phyloP scores from a whole-genome alignment of 2,888 invertebrate species.

The Pinctada fucata region DNA sequence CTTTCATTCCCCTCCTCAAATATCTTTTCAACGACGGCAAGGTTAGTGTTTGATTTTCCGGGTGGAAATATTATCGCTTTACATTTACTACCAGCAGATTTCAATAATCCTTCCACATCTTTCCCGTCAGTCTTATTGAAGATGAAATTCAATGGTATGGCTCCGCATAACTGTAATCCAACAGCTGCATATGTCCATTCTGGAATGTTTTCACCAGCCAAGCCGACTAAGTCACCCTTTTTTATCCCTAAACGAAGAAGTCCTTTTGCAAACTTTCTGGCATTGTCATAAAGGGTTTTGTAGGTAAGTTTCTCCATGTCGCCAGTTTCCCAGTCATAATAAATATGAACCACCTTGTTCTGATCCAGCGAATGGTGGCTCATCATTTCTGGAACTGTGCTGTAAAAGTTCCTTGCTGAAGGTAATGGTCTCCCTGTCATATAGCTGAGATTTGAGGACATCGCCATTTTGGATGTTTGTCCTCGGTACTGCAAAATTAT shows the following conservation, averaged over 20 bases:
- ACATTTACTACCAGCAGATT: not conserved
- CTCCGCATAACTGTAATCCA: slow-evolving; percentile 6
- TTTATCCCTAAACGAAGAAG: not conserved
- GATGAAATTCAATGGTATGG: not conserved
- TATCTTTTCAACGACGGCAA: not conserved
- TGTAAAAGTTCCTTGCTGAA: too few relatives aligned
- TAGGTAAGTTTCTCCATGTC: not conserved
- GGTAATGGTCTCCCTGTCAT: too few relatives aligned
- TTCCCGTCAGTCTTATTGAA: not conserved
- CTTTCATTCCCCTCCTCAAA: not conserved
- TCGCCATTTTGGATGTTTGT: too few relatives aligned
- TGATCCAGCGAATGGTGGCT: too few relatives aligned
- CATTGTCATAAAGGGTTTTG: not conserved
- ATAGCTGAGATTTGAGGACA: too few relatives aligned
- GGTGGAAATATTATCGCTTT: not conserved
- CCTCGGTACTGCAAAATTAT: too few relatives aligned
- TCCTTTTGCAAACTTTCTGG: slow-evolving; percentile 1
- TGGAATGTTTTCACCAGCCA: not conserved
- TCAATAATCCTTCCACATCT: not conserved
- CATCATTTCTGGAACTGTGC: too few relatives aligned
- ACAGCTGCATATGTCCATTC: not conserved
- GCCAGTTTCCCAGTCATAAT: too few relatives aligned
- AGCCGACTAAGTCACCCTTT: not conserved
- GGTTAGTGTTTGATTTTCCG: not conserved
- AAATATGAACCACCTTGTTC: too few relatives aligned